These are phyloP conservation scores for Onychorhynchus coronatus DNA, from an alignment of 2,113 vertebrate genomes.

Conservation along the genomic window DNA sequence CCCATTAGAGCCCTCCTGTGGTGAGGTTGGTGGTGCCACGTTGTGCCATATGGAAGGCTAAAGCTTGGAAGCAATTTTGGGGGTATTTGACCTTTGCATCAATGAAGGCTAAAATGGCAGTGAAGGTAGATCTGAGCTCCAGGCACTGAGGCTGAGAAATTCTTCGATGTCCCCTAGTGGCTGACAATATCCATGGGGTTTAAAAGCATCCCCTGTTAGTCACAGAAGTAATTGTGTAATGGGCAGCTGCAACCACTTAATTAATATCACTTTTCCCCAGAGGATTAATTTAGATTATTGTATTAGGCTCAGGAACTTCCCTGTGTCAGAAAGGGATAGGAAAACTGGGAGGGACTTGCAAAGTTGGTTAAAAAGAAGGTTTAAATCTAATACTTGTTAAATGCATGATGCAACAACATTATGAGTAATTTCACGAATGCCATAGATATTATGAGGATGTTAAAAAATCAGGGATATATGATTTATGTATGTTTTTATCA, in stretches of 20 bases:
- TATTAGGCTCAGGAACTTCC: background rate
- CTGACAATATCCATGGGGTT: background rate
- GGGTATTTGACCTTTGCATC: background rate
- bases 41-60: background rate
- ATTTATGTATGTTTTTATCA: background rate
- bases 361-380: background rate
- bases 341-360: background rate
- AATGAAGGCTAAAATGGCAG: background rate
- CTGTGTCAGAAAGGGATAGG: background rate
- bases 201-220: background rate
- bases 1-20: conserved; percentile 10
- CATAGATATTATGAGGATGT: background rate
- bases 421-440: background rate
- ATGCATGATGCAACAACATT: background rate
- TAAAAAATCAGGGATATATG: background rate
- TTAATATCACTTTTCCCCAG: background rate
- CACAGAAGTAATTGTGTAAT: background rate
- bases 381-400: background rate
- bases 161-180: background rate
- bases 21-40: background rate
- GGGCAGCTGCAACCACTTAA: background rate
- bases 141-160: background rate
- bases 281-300: background rate
- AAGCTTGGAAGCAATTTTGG: background rate
- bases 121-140: background rate